phyloP scores from a whole-genome alignment of 2,113 vertebrate species.

The Heliornis fulica region DNA sequence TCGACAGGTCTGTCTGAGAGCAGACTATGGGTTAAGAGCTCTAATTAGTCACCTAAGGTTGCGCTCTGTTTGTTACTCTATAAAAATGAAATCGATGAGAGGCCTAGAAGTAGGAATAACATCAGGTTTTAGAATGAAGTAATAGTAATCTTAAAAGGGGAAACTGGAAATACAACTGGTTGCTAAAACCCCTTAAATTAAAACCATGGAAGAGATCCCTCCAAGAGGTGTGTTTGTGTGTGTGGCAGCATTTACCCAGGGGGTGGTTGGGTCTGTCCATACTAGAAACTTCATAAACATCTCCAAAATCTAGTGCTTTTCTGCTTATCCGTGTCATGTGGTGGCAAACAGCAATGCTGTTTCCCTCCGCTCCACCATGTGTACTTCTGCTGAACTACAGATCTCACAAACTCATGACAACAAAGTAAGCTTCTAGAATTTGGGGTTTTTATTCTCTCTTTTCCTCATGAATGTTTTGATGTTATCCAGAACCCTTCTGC shows the following conservation, averaged over 20 bases:
- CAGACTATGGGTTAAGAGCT: neutral
- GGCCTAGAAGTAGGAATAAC: neutral
- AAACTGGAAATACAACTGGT: neutral
- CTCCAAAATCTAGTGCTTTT: neutral
- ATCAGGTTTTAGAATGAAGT: neutral
- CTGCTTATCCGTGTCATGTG: fast-evolving
- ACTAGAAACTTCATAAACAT: neutral
- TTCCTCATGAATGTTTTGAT: neutral
- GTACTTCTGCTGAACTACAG: neutral
- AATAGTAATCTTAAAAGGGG: neutral
- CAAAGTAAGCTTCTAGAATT: neutral
- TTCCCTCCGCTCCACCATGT: neutral
- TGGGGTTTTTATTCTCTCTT: fast-evolving
- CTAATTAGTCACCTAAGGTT: neutral
- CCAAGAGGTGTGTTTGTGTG: neutral
- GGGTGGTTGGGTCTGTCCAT: neutral
- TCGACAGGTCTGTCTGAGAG: neutral
- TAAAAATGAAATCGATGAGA: neutral
- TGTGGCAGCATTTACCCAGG: neutral
- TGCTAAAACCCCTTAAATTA: neutral
- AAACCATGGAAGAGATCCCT: neutral
- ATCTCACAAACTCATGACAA: neutral
- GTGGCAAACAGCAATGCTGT: neutral
- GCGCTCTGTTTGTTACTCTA: neutral
- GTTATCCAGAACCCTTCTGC: neutral